Conservation (phyloP, 2,113 vertebrate species). For the Petrocephalus zakoni region DNA sequence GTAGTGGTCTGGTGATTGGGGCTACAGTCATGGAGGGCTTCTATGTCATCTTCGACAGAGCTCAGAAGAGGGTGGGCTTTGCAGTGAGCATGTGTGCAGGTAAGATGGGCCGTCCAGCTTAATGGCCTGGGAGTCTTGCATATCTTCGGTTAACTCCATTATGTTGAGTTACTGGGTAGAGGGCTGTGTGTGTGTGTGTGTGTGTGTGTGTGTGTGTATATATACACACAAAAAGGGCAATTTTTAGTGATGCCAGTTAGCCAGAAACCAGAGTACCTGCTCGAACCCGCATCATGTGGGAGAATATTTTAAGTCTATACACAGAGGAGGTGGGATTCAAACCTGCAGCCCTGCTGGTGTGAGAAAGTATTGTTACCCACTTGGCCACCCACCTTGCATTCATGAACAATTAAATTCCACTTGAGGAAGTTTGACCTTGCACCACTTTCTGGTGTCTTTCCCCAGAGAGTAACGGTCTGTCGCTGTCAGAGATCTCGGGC, state of each 20-base stretch:
- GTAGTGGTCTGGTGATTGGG: slow-evolving; percentile 81
- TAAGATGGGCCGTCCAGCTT: slow-evolving; percentile 39
- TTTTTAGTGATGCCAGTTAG: not conserved
- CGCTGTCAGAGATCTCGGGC: slow-evolving; percentile 81
- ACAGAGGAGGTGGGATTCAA: not conserved
- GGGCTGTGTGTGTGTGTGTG: too few species aligned
- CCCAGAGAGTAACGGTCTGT: slow-evolving; percentile 62
- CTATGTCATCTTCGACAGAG: slow-evolving; percentile 87
- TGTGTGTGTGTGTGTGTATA: too few species aligned
- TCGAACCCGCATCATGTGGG: not conserved
- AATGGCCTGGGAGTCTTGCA: not conserved
- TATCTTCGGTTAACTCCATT: not conserved
- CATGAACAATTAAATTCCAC: not conserved
- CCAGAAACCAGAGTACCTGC: not conserved
- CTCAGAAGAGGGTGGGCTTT: slow-evolving; percentile 78
- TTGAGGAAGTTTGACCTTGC: not conserved
- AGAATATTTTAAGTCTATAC: not conserved
- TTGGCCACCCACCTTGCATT: not conserved
- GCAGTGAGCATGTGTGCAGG: slow-evolving; percentile 86
- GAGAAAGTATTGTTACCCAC: not conserved
- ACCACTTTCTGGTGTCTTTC: not conserved
- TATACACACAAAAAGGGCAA: not conserved
- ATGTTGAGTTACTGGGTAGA: not conserved
- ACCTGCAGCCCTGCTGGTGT: not conserved
- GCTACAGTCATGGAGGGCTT: slow-evolving; percentile 97